A percentile compares a stretch with the other conserved stretches of the same genome.
Evolutionary conservation across 2,797 vertebrate species (phyloP).

Genomic region (Malacoctenus gilli): DNA sequence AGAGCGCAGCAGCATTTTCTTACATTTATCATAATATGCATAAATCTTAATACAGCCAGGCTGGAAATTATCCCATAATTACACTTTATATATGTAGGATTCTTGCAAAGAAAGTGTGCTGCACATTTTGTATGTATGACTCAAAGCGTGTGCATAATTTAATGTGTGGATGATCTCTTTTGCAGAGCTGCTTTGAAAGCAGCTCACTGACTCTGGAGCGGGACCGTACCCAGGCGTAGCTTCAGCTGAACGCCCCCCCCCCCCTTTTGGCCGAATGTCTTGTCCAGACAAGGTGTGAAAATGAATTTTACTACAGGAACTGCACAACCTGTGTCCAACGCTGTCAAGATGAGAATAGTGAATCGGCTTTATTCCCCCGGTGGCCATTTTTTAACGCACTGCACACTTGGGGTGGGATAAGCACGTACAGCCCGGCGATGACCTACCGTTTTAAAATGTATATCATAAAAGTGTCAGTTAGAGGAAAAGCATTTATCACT

Average conservation of each 20-base stretch:
- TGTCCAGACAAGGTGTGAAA: conserved; percentile 52
- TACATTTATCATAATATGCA: conserved; percentile 24
- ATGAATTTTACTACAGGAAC: conserved; percentile 41
- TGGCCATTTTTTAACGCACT: conserved; percentile 45
- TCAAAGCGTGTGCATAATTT: background rate
- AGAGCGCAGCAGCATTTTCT: conserved; percentile 20
- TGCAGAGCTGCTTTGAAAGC: background rate
- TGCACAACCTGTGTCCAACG: conserved; percentile 53
- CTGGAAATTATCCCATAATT: background rate
- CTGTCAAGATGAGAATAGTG: conserved; percentile 53
- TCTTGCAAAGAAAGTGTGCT: conserved; percentile 1
- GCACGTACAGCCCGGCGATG: conserved; percentile 30
- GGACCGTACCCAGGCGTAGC: conserved; percentile 12
- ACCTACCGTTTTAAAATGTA: conserved; percentile 52
- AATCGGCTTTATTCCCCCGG: conserved; percentile 43
- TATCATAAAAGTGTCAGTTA: conserved; percentile 55
- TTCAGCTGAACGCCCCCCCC: background rate
- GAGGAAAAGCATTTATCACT: conserved; percentile 53
- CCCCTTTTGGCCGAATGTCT: conserved; percentile 3
- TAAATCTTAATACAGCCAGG: conserved; percentile 13
- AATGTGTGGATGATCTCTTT: background rate
- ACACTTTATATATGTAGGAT: background rate
- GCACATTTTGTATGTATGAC: background rate
- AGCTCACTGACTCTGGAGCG: conserved; percentile 13
- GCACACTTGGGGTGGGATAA: conserved; percentile 38